Conservation (phyloP, 2,113 vertebrate genomes). For the Pelmatolapia mariae region DNA sequence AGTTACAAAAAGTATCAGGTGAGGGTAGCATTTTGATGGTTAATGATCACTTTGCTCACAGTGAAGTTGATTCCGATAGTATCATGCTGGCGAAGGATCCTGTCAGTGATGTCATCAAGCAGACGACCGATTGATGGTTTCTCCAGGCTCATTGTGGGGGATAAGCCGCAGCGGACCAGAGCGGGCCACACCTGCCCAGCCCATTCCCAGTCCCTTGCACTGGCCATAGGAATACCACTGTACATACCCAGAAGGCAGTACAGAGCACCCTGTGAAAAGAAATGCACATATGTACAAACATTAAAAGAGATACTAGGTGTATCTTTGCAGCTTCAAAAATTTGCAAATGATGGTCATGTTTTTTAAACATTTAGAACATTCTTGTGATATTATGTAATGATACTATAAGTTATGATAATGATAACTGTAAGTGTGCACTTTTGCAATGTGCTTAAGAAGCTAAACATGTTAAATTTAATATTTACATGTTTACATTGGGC, state of each 20-base stretch:
- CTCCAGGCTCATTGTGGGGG: constrained; percentile 87
- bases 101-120: constrained; percentile 90
- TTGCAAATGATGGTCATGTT: not conserved
- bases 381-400: not conserved
- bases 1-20: not conserved
- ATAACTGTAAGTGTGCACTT: not conserved
- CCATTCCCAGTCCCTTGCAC: constrained; percentile 90
- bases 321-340: not conserved
- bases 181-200: constrained; percentile 91
- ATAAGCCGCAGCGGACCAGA: constrained; percentile 89
- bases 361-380: not conserved
- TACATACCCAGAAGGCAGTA: constrained; percentile 92
- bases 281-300: not conserved
- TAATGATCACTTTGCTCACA: constrained; percentile 67
- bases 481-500: not conserved
- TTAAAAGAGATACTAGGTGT: not conserved
- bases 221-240: constrained; percentile 81
- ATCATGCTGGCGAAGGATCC: constrained; percentile 92
- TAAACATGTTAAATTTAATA: not conserved
- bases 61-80: constrained; percentile 89
- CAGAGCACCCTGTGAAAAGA: constrained; percentile 82
- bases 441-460: not conserved
- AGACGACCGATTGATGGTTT: constrained; percentile 90
- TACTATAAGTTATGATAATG: not conserved
- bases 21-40: not conserved